Evolutionary conservation across 2,797 vertebrate species (phyloP).

Genomic region (Furcifer pardalis): DNA sequence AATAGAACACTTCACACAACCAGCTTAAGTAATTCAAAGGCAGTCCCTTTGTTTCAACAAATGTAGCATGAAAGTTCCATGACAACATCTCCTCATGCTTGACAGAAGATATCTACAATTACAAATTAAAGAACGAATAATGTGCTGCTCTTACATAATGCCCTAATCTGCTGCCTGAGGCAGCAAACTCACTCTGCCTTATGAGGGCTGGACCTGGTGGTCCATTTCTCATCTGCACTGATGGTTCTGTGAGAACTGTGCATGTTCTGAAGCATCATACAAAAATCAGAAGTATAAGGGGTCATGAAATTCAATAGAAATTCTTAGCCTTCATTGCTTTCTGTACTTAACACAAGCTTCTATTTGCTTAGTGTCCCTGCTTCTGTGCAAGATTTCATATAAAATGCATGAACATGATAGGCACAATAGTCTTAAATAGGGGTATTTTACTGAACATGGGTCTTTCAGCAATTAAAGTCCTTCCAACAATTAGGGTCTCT

Average conservation of each 20-base stretch:
- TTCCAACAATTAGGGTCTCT: background rate
- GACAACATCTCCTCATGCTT: too few species aligned
- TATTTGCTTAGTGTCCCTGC: background rate
- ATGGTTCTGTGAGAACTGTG: background rate
- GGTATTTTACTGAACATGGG: background rate
- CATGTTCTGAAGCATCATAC: background rate
- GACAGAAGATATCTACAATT: too few species aligned
- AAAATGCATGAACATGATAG: background rate
- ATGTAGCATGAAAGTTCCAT: too few species aligned
- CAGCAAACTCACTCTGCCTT: background rate
- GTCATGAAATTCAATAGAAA: background rate
- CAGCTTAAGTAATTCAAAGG: too few species aligned
- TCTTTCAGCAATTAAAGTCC: background rate
- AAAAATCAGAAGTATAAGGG: too few species aligned
- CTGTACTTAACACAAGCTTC: background rate
- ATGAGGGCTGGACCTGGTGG: background rate
- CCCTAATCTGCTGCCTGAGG: too few species aligned
- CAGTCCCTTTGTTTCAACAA: too few species aligned
- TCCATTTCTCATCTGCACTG: background rate
- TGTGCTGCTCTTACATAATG: too few species aligned
- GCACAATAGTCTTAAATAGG: background rate
- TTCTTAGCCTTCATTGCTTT: too few species aligned
- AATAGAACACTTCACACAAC: too few species aligned
- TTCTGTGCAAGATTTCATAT: background rate
- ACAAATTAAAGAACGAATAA: too few species aligned